Evolutionary conservation across 1,140 invertebrate species (phyloP).

Genomic region (Leptoteleia sp.): DNA sequence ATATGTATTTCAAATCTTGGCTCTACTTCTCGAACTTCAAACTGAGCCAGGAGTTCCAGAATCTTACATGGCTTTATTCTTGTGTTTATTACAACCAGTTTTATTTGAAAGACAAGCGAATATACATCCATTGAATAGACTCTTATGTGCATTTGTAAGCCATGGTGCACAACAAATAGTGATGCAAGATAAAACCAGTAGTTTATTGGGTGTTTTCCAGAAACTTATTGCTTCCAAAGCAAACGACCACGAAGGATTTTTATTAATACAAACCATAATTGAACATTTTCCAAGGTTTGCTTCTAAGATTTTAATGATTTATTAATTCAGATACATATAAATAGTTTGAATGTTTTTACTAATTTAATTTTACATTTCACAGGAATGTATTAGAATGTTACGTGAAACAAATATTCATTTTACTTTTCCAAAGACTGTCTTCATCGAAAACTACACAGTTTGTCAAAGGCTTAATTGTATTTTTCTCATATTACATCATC

Average conservation of each 20-base stretch:
- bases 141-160: constrained; percentile 92
- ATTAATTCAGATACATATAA: too few species aligned
- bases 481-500: constrained; percentile 92
- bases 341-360: not conserved
- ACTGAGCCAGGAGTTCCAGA: constrained; percentile 84
- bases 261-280: constrained; percentile 92
- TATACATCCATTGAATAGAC: constrained; percentile 93
- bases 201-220: constrained; percentile 96
- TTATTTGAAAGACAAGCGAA: constrained; percentile 96
- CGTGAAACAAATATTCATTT: constrained; percentile 93
- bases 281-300: constrained; percentile 84
- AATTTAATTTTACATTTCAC: constrained; percentile 68
- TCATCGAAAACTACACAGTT: constrained; percentile 97
- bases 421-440: constrained; percentile 95
- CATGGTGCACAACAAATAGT: constrained; percentile 88
- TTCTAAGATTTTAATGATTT: too few species aligned
- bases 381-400: constrained; percentile 87
- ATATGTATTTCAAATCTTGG: constrained; percentile 98
- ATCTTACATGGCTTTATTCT: constrained; percentile 94
- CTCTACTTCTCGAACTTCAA: constrained; percentile 93
- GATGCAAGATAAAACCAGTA: constrained; percentile 86
- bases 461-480: constrained; percentile 93
- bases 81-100: constrained; percentile 91
- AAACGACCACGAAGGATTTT: constrained; percentile 98
- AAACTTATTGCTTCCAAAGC: constrained; percentile 97